phyloP scores from a whole-genome alignment of 1,140 invertebrate genomes.

The Caenorhabditis remanei region DNA sequence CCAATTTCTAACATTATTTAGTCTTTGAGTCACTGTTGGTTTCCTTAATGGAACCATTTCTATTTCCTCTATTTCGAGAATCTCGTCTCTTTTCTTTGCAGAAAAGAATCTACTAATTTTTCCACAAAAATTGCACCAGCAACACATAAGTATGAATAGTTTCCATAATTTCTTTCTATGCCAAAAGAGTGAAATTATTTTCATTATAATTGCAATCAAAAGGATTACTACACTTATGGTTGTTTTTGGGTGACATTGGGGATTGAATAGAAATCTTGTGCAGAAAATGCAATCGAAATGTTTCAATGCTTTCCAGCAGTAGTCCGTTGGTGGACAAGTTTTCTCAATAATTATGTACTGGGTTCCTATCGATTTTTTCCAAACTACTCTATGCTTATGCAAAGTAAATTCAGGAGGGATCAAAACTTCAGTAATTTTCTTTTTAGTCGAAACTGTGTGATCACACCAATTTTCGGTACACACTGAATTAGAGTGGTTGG shows the following conservation, averaged over 20 bases:
- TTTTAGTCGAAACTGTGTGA: not conserved
- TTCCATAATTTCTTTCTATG: conserved; percentile 4
- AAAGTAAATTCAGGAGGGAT: not conserved
- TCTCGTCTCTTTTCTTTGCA: not conserved
- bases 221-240: not conserved
- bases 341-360: not conserved
- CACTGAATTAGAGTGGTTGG: not conserved
- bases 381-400: not conserved
- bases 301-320: not conserved
- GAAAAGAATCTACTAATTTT: not conserved
- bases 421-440: not conserved
- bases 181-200: not conserved
- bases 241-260: not conserved
- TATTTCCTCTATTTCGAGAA: not conserved
- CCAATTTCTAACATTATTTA: not conserved
- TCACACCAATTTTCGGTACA: conserved; percentile 3
- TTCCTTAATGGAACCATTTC: not conserved
- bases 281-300: not conserved
- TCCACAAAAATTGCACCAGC: not conserved
- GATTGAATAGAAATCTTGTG: not conserved
- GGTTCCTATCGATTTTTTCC: not conserved
- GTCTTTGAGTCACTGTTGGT: not conserved
- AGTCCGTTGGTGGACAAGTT: not conserved
- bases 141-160: not conserved
- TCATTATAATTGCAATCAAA: not conserved